Conservation (phyloP, 2,888 invertebrate genomes). For the Strigamia crassipes region DNA sequence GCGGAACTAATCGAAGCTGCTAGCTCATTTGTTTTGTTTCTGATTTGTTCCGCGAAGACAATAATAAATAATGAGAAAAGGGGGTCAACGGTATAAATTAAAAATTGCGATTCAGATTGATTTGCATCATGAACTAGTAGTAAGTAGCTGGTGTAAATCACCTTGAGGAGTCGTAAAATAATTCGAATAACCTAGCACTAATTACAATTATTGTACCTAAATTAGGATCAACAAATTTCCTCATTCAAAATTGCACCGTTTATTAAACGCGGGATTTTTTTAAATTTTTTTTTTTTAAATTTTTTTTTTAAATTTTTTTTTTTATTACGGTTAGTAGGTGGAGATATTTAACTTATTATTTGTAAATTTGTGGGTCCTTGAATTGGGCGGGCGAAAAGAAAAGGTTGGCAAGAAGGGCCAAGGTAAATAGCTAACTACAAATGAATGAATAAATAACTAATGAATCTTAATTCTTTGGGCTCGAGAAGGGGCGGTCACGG, state of each 20-base stretch:
- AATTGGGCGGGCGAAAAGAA: not conserved
- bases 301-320: too few species aligned
- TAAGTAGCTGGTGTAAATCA: not conserved
- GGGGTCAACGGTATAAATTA: not conserved
- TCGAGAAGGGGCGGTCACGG: not conserved
- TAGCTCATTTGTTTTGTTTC: not conserved
- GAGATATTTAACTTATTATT: too few species aligned
- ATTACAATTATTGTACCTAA: not conserved
- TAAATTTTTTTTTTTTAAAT: not conserved
- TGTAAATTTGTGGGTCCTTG: not conserved
- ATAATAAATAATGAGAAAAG: not conserved
- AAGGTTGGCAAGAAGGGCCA: not conserved
- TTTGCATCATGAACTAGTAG: not conserved
- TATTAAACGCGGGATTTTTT: not conserved
- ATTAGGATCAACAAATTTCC: not conserved
- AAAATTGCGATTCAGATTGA: not conserved
- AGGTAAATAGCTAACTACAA: not conserved
- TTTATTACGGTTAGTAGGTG: too few species aligned
- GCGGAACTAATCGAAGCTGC: not conserved
- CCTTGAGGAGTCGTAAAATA: not conserved
- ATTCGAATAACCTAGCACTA: not conserved
- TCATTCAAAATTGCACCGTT: not conserved
- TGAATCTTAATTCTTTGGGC: not conserved
- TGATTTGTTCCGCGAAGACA: not conserved
- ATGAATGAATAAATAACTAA: not conserved